Percentiles rank a stretch among this genome's conserved stretches.
phyloP scores from a whole-genome alignment of 2,113 vertebrate genomes.

The Blennius ocellaris region DNA sequence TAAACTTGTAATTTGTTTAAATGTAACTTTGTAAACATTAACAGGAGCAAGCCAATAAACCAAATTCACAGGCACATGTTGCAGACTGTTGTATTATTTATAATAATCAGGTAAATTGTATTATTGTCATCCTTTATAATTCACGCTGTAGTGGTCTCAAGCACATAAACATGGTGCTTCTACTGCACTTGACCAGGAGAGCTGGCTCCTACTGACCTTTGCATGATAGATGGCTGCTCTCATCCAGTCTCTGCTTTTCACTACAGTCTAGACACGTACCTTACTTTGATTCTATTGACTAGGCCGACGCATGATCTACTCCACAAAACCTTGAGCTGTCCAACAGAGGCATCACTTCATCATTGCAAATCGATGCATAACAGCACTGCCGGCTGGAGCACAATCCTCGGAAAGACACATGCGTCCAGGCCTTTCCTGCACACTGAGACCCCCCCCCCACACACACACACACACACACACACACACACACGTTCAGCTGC shows the following conservation, averaged over 20 bases:
- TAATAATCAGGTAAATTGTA: no score
- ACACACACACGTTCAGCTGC: not conserved
- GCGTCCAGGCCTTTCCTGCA: not conserved
- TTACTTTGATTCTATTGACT: constrained; percentile 61
- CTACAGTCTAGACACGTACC: constrained; percentile 47
- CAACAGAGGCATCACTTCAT: constrained; percentile 52
- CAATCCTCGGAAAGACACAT: constrained; percentile 7
- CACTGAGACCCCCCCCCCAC: constrained; percentile 3
- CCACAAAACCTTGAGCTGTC: constrained; percentile 52
- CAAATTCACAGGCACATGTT: no score
- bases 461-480: no score
- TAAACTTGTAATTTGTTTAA: no score
- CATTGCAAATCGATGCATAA: constrained; percentile 52
- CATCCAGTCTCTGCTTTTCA: constrained; percentile 13
- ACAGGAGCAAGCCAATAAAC: no score
- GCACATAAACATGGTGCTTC: not conserved
- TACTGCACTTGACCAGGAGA: constrained; percentile 18
- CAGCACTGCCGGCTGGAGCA: constrained; percentile 6
- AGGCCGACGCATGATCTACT: constrained; percentile 52
- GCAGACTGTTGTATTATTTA: no score
- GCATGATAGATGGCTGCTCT: constrained; percentile 40
- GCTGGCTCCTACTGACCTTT: constrained; percentile 65
- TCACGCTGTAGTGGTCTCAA: not conserved
- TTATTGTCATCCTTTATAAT: no score
- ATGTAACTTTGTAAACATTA: no score